phyloP scores from a whole-genome alignment of 2,113 vertebrate species.

The Dunckerocampus dactyliophorus region DNA sequence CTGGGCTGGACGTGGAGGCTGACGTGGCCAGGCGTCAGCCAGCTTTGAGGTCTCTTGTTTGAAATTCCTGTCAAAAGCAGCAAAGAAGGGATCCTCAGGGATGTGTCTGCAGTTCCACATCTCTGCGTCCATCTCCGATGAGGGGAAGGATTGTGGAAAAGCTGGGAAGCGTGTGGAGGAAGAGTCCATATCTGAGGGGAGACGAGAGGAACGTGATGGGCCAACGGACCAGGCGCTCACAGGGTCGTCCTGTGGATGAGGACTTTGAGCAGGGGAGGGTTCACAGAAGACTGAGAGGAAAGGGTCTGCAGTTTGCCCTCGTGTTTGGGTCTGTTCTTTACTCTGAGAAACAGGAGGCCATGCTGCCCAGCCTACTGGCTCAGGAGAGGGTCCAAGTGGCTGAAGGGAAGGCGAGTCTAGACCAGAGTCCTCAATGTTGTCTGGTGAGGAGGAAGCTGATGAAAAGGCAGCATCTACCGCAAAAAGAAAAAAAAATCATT shows the following conservation, averaged over 20 bases:
- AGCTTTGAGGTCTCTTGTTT: conserved; percentile 37
- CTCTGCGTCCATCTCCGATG: conserved; percentile 52
- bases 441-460: conserved; percentile 88
- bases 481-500: neutral
- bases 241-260: conserved; percentile 30
- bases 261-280: conserved; percentile 53
- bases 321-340: conserved; percentile 52
- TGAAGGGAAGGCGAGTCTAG: conserved; percentile 88
- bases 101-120: conserved; percentile 76
- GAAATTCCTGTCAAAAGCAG: conserved; percentile 55
- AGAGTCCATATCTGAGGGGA: conserved; percentile 42
- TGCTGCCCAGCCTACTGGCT: conserved; percentile 81
- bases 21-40: conserved; percentile 42
- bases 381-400: conserved; percentile 81
- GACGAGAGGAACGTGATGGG: conserved; percentile 22
- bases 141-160: conserved; percentile 57
- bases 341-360: conserved; percentile 72
- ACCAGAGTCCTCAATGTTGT: conserved; percentile 90
- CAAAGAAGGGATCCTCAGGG: conserved; percentile 69
- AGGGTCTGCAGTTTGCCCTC: conserved; percentile 49
- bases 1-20: conserved; percentile 37
- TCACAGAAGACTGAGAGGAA: conserved; percentile 66
- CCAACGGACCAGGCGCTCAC: conserved; percentile 45
- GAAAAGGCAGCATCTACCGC: conserved; percentile 78
- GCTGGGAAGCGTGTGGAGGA: conserved; percentile 54